These are phyloP conservation scores for Solenopsis fugax DNA, from an alignment of 1,140 invertebrate species.

Conservation along the genomic window DNA sequence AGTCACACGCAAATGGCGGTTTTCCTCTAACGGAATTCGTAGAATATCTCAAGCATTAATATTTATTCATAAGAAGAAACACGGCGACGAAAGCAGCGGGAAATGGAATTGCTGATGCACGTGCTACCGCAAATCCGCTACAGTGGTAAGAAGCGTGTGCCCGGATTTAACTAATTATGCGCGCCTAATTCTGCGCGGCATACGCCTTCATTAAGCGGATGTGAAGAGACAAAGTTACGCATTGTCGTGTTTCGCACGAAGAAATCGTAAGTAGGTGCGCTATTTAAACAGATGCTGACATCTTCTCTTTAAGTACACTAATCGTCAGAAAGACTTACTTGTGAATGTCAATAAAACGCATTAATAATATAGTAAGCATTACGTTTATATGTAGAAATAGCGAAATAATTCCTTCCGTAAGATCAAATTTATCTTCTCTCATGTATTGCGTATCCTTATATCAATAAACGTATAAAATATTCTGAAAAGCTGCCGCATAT, in stretches of 20 bases:
- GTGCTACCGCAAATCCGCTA: background rate
- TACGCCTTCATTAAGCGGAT: constrained; percentile 25
- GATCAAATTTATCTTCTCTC: background rate
- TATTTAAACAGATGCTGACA: background rate
- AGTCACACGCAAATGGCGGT: constrained; percentile 28
- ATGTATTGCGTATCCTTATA: background rate
- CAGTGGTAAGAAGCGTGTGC: constrained; percentile 14
- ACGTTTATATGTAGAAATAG: background rate
- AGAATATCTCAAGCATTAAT: constrained; percentile 31
- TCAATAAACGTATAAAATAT: background rate
- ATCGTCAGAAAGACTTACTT: background rate
- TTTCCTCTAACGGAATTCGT: constrained; percentile 25
- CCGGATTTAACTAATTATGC: constrained; percentile 48
- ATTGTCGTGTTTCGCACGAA: background rate
- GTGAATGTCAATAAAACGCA: background rate
- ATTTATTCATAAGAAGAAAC: constrained; percentile 55
- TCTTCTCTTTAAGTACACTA: background rate
- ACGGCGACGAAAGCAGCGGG: background rate
- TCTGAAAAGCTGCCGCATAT: background rate
- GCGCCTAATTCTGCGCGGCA: constrained; percentile 15
- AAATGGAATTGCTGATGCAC: constrained; percentile 48
- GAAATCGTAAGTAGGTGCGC: background rate
- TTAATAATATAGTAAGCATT: background rate
- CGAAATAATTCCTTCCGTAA: background rate
- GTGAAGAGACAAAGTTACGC: background rate